phyloP scores from a whole-genome alignment of 2,113 vertebrate species.

The Heterotilapia buettikoferi region DNA sequence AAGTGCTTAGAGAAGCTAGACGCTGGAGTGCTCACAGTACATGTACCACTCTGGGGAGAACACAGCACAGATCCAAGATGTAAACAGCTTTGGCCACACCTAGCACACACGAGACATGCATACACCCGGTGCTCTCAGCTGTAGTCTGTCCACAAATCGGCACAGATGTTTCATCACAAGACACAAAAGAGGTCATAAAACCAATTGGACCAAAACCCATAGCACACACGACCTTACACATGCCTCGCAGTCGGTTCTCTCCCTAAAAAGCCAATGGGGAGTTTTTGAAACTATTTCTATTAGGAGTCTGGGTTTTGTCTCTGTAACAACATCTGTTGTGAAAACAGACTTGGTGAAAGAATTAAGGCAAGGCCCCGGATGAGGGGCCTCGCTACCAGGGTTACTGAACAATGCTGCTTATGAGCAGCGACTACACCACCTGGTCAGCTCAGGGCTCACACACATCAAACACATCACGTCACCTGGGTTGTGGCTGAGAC shows the following conservation, averaged over 20 bases:
- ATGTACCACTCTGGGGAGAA: slow-evolving; percentile 33
- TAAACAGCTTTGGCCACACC: slow-evolving; percentile 56
- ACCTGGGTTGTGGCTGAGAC: neutral
- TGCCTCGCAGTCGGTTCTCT: slow-evolving; percentile 40
- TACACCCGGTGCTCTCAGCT: slow-evolving; percentile 45
- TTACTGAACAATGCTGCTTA: slow-evolving; percentile 25
- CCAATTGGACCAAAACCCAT: slow-evolving; percentile 48
- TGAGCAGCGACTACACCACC: neutral
- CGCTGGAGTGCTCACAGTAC: slow-evolving; percentile 17
- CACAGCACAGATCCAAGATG: slow-evolving; percentile 36
- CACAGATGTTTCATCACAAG: slow-evolving; percentile 69
- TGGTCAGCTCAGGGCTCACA: slow-evolving; percentile 24
- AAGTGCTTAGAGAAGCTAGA: slow-evolving; percentile 34
- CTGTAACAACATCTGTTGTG: slow-evolving; percentile 53
- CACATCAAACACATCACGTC: slow-evolving; percentile 22
- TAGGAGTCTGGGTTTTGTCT: slow-evolving; percentile 62
- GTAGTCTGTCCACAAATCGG: slow-evolving; percentile 44
- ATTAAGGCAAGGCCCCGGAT: slow-evolving; percentile 43
- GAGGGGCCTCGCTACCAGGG: slow-evolving; percentile 48
- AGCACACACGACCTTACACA: slow-evolving; percentile 66
- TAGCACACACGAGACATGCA: slow-evolving; percentile 39
- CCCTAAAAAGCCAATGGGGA: slow-evolving; percentile 62
- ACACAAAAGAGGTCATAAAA: slow-evolving; percentile 63
- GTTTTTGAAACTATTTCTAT: slow-evolving; percentile 64
- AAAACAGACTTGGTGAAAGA: slow-evolving; percentile 64